Evolutionary conservation across 2,888 invertebrate genomes (phyloP), one percentile per base, ranked within the genome.

Genomic region (Meloe dianella): DNA sequence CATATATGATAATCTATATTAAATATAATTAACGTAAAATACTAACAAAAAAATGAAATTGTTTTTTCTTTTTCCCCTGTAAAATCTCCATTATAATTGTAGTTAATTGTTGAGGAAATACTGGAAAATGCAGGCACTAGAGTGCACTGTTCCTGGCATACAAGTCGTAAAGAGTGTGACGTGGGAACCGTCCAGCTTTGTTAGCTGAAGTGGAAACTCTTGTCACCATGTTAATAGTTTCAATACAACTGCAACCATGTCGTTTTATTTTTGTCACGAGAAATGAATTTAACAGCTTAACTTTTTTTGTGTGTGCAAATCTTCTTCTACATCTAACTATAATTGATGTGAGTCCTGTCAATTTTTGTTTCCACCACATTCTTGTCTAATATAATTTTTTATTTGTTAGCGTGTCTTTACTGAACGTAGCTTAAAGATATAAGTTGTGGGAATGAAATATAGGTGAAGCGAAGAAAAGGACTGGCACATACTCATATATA

Each of bases 201-300:
- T 71, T 76, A 73, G 74, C 67, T 72, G 77, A 74, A 79, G 79
- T 79, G 79, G 77, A 77, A 79, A 78, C 76, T 74, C 79, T 76
- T 79, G 79, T 79, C 75, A 73, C 68, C 71, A 71, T 73, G 75
- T 78, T 76, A 78, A 79, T 77, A 77, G 77, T 78, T 77, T 70
- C 78, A 73, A 75, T 78, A 79, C 78, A 54, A 74, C 73, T 71
- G 72, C 69, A 68, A 30, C 68, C 71, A 67, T 71, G 71, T 71
- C 72, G 69, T 68, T 64, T 67, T 68, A 67, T 73, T 74, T n/a
- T 73, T 66, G 68, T 58, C 27, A 27, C 65, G 70, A 47, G 29
- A 27, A 29, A 22, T 10, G 22, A 22, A 51, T 17, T 41, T 41
- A 17, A 5, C 4, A n/a, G 1, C 10, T 17, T 41, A 6, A 35